Evolutionary conservation across 2,888 invertebrate genomes (phyloP), one percentile per base, ranked within the genome.

Genomic region (Lasioglossum zephyrum): DNA sequence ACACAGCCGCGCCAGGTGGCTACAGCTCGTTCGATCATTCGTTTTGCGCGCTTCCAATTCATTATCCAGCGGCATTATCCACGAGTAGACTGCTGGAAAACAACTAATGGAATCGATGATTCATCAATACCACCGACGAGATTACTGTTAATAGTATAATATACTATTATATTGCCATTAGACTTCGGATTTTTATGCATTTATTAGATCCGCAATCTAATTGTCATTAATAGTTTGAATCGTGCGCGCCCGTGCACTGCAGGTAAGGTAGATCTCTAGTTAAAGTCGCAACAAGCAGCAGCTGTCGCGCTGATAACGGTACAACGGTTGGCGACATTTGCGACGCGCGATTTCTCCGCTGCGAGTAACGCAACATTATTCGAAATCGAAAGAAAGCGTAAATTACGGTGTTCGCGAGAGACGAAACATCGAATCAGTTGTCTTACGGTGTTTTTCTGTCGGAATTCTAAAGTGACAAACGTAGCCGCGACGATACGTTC

Each of bases 1-100:
- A 18, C 26, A 0, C 31, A 18, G 13, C 3, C 39, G 36, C 9
- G 9, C 39, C 66, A 76, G 79, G 31, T 79, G 84, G 79, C 85
- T 79, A 79, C 72, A 73, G 44, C 1, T 75, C 9, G 16, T 31
- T 31, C 53, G 72, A 75, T 70, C 63, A 63, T 60, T 47, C 78
- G 41, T 31, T 57, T n/a, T 44, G 4, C 44, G 13, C 44, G 44
- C 13, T 44, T 44, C 44, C 4, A 44, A 6, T 53, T 53, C 22
- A 18, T 53, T 53, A 8, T 22, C 6, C 18, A 53, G 49, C 8
- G 49, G 49, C 11, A 11, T 41, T 41, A 49, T 53, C 22, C 53
- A 8, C 53, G 2, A 53, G 53, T 22, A 22, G 22, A 0, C 53
- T 8, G 53, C 31, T 53, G 8, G 22, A 2, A 8, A 22, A 53